phyloP scores from a whole-genome alignment of 92 coral and sea anemone species.

The Bergia sp. region DNA sequence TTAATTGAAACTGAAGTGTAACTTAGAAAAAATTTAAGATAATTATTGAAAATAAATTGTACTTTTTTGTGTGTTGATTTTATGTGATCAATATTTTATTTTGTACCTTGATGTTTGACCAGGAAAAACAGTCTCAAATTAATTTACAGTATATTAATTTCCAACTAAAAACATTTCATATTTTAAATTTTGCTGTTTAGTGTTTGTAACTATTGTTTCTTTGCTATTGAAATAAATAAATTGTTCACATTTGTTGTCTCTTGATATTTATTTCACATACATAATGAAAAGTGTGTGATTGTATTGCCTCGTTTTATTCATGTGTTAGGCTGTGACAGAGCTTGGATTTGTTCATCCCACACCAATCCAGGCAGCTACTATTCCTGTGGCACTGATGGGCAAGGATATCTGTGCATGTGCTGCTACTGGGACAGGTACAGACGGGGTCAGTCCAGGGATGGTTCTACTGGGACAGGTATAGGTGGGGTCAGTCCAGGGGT shows the following conservation, averaged over 20 bases:
- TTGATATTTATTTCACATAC: too few species aligned
- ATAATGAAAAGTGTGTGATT: not conserved
- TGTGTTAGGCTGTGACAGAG: conserved; percentile 84
- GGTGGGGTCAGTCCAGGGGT: not conserved
- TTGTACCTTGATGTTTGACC: too few species aligned
- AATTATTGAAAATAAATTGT: too few species aligned
- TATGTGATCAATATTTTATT: too few species aligned
- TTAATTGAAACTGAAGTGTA: too few species aligned
- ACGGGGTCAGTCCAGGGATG: not conserved
- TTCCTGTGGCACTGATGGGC: conserved; percentile 99
- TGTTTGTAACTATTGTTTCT: not conserved
- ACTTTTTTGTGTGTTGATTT: too few species aligned
- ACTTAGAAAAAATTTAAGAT: too few species aligned
- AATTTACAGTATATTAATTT: too few species aligned
- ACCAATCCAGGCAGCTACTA: conserved; percentile 91
- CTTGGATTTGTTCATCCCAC: conserved; percentile 93
- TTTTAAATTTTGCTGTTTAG: not conserved
- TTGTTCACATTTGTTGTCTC: too few species aligned
- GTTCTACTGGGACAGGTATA: not conserved
- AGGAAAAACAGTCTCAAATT: too few species aligned
- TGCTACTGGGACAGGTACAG: conserved; percentile 96
- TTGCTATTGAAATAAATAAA: not conserved
- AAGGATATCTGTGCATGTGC: conserved; percentile 99
- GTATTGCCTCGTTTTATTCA: not conserved
- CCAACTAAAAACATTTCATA: not conserved